Evolutionary conservation across 2,113 vertebrate genomes (phyloP).

Genomic region (Nymphicus hollandicus): DNA sequence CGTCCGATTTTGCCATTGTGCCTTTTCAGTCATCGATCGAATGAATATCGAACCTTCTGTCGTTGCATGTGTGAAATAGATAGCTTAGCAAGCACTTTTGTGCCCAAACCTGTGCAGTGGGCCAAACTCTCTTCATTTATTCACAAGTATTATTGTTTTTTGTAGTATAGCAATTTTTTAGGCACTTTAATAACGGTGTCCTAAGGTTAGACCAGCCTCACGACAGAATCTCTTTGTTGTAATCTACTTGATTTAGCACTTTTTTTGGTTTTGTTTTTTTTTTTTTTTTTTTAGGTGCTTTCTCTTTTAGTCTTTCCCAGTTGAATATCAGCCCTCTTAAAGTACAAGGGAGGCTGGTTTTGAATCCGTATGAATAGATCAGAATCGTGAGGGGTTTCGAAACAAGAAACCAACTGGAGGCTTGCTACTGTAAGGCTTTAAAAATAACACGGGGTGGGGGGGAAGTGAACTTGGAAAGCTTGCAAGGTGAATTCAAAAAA

Average conservation of each 20-base stretch:
- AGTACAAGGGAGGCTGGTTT: conserved; percentile 9
- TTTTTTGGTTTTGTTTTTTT: not conserved
- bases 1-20: conserved; percentile 96
- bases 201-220: conserved; percentile 24
- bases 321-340: conserved; percentile 2
- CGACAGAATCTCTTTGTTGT: conserved; percentile 2
- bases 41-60: conserved; percentile 99
- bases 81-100: conserved; percentile 96
- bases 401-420: not conserved
- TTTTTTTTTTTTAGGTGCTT: not conserved
- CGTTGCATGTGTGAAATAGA: conserved; percentile 95
- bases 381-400: conserved; percentile 8
- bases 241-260: not conserved
- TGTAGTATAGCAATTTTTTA: conserved; percentile 47
- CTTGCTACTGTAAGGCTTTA: conserved; percentile 24
- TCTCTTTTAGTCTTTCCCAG: not conserved
- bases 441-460: not conserved
- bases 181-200: conserved; percentile 43
- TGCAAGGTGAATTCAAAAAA: conserved; percentile 42
- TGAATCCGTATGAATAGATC: not conserved
- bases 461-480: conserved; percentile 37
- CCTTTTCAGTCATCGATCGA: conserved; percentile 99
- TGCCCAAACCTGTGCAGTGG: conserved; percentile 82
- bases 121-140: conserved; percentile 78
- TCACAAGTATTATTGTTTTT: conserved; percentile 52